Conservation (phyloP, 2,888 invertebrate genomes). For the Anorthoa munda region DNA sequence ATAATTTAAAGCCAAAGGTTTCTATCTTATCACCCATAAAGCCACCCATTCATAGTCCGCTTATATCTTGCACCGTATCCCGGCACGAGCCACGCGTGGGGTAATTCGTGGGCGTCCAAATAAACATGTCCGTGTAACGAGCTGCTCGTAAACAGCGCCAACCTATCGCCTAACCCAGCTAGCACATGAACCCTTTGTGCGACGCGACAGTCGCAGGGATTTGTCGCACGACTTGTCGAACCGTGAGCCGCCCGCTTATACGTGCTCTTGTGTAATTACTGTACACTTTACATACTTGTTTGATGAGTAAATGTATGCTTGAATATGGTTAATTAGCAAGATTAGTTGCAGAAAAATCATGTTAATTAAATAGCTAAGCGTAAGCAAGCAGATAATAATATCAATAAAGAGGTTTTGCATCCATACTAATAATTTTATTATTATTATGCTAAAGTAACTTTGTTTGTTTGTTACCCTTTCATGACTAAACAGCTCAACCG, state of each 20-base stretch:
- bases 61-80: conserved; percentile 59
- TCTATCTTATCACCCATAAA: background rate
- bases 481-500: too few species aligned
- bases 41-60: conserved; percentile 2
- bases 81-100: conserved; percentile 87
- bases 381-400: conserved; percentile 17
- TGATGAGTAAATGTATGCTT: conserved; percentile 18
- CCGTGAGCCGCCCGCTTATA: conserved; percentile 6
- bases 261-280: conserved; percentile 48
- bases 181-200: conserved; percentile 52
- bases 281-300: conserved; percentile 22
- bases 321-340: conserved; percentile 1
- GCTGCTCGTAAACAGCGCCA: conserved; percentile 80
- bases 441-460: too few species aligned
- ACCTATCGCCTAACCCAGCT: conserved; percentile 71
- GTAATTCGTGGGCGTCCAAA: conserved; percentile 84
- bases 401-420: background rate
- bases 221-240: conserved; percentile 44
- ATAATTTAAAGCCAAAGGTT: too few species aligned
- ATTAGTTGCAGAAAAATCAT: conserved; percentile 27
- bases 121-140: conserved; percentile 84
- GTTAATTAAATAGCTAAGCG: background rate
- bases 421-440: too few species aligned
- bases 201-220: conserved; percentile 46
- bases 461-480: too few species aligned